phyloP scores from a whole-genome alignment of 92 coral and sea anemone species.

The Phenganax subtilis region DNA sequence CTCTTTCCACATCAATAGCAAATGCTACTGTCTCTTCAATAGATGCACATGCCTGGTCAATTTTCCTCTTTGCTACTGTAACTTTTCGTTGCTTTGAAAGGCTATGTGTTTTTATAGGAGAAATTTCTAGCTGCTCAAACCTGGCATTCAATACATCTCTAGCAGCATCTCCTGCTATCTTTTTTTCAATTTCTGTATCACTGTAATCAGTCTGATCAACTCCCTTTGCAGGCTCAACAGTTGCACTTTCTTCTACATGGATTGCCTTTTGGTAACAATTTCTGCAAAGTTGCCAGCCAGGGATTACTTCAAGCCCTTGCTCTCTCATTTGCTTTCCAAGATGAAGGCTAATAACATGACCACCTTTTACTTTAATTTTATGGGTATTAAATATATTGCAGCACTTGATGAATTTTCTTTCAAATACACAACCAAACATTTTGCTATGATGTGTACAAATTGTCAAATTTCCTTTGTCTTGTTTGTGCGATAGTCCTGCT shows the following conservation, averaged over 20 bases:
- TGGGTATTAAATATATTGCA: slow-evolving; percentile 13
- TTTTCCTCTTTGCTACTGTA: slow-evolving; percentile 6
- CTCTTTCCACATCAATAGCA: slow-evolving; percentile 6
- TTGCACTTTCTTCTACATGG: not conserved
- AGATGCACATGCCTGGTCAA: slow-evolving; percentile 10
- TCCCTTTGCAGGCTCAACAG: slow-evolving; percentile 1
- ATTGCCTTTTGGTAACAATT: slow-evolving; percentile 20
- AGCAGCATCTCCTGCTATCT: not conserved
- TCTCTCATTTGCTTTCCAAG: slow-evolving; percentile 11
- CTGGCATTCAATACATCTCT: not conserved
- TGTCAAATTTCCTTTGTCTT: not conserved
- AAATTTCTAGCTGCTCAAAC: not conserved
- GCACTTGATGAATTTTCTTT: slow-evolving; percentile 11
- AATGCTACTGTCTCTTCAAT: slow-evolving; percentile 19
- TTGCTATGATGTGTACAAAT: not conserved
- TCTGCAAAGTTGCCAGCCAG: slow-evolving; percentile 20
- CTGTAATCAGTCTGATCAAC: not conserved
- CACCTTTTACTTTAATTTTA: slow-evolving; percentile 25
- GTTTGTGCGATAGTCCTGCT: not conserved
- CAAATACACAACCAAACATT: not conserved
- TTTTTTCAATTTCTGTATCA: slow-evolving; percentile 4
- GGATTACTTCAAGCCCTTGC: not conserved
- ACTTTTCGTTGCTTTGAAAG: slow-evolving; percentile 28
- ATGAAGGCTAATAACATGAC: slow-evolving; percentile 25
- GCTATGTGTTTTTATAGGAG: slow-evolving; percentile 15